Base-by-base conservation (phyloP, 2,888 invertebrate genomes). In the Timandra comae region DNA sequence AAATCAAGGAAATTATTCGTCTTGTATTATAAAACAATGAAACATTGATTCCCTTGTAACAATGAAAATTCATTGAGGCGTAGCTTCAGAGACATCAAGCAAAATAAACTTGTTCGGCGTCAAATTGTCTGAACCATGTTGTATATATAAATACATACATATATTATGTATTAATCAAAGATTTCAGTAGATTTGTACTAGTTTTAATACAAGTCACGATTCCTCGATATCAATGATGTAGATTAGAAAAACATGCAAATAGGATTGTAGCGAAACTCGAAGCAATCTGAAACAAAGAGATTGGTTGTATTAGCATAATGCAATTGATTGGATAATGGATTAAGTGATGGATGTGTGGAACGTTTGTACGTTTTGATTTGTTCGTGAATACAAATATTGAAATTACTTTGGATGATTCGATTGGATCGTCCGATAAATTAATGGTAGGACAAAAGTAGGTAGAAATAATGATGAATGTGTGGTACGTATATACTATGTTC, bases 201-300 rank as follows among this genome's bases (percentile, higher is more conserved):
- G 61, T 61, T 48, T 57, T 47, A 42, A 81, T 80, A 71, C 81
- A 62, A 68, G 80, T 79, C 82, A 82, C 82, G 81, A 52, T 58
- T 65, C 46, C 49, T 59, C 64, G 64, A 75, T 80, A 76, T 76
- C 62, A 59, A 56, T 41, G 51, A 69, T 61, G 63, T 62, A 66
- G 65, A 77, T 79, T 70, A 61, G 62, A 64, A 70, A 75, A 77
- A 73, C 74, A 79, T 76, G 76, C 72, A 71, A 76, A 77, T 75
- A 59, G 43, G 46, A 29, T 38, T 43, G 35, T 38, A 41, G 38
- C 29, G 49, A 41, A 30, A 34, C 42, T 43, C 38, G 35, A 49
- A 42, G 33, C 48, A 42, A 53, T 55, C 70, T 69, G 70, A 55
- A 73, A 74, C 63, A 71, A 63, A 67, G 56, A 68, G 56, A 69